These are phyloP conservation scores for Drosophila suboccidentalis DNA, from an alignment of 2,888 invertebrate species.

Conservation along the genomic window DNA sequence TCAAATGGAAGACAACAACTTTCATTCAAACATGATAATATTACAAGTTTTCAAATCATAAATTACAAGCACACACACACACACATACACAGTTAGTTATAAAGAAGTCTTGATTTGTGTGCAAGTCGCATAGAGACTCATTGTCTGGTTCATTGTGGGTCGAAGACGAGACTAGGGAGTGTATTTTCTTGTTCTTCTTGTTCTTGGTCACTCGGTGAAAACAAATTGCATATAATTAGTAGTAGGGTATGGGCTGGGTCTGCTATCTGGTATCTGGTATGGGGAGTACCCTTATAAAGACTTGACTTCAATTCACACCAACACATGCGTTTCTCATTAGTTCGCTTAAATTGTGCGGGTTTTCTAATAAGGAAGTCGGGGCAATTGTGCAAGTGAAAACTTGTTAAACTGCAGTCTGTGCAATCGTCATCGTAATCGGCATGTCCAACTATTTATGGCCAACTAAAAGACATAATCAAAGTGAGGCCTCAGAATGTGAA, in stretches of 20 bases:
- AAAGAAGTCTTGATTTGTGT: conserved; percentile 33
- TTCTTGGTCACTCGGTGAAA: conserved; percentile 65
- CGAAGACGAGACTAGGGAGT: conserved; percentile 33
- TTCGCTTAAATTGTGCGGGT: conserved; percentile 13
- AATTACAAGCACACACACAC: conserved; percentile 33
- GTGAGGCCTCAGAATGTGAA: conserved; percentile 25
- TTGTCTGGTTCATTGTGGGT: conserved; percentile 50
- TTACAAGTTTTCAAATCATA: conserved; percentile 51
- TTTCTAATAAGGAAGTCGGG: conserved; percentile 35
- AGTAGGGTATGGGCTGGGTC: conserved; percentile 4
- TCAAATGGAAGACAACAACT: conserved; percentile 37
- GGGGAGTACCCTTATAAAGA: conserved; percentile 49
- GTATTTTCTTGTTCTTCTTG: not conserved
- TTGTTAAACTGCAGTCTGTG: conserved; percentile 42
- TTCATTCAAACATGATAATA: conserved; percentile 49
- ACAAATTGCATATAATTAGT: conserved; percentile 76
- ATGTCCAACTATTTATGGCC: conserved; percentile 20
- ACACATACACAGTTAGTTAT: not conserved
- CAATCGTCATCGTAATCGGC: conserved; percentile 39
- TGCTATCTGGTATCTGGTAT: not conserved
- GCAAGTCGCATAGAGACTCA: conserved; percentile 19
- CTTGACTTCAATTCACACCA: conserved; percentile 36
- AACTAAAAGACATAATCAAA: conserved; percentile 5
- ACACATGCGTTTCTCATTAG: conserved; percentile 34
- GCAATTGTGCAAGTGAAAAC: conserved; percentile 58